A percentile compares a stretch with the other conserved stretches of the same genome.
Conservation (phyloP, 2,888 invertebrate species). For the Coenonympha arcania region DNA sequence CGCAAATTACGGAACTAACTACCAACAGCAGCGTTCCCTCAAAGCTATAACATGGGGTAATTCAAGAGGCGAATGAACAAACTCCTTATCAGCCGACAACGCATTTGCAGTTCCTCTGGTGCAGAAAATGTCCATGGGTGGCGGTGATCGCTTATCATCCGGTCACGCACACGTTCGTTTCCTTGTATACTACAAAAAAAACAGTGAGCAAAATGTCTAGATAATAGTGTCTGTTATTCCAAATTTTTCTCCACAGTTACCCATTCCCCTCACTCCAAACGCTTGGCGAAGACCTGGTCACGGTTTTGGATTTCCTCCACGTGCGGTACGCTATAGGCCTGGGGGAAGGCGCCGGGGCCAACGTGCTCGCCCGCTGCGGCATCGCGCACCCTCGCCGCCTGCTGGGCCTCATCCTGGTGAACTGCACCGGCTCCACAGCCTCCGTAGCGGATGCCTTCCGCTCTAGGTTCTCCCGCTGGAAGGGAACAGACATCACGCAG, state of each 20-base stretch:
- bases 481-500: conserved; percentile 86
- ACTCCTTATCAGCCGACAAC: too few relatives aligned
- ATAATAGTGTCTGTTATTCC: too few relatives aligned
- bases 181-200: too few relatives aligned
- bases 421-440: conserved; percentile 89
- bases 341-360: conserved; percentile 92
- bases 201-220: too few relatives aligned
- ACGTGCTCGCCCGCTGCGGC: conserved; percentile 88
- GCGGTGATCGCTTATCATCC: too few relatives aligned
- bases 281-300: conserved; percentile 85
- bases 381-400: conserved; percentile 84
- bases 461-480: conserved; percentile 89
- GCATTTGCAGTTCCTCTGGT: too few relatives aligned
- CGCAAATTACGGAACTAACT: too few relatives aligned
- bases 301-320: conserved; percentile 86
- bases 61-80: too few relatives aligned
- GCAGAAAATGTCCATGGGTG: too few relatives aligned
- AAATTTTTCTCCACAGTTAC: conserved; percentile 71
- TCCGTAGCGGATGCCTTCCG: conserved; percentile 90
- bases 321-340: conserved; percentile 88
- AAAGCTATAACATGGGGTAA: too few relatives aligned
- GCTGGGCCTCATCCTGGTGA: conserved; percentile 86
- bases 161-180: too few relatives aligned
- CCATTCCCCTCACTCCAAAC: conserved; percentile 87
- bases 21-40: too few relatives aligned